These are phyloP conservation scores for Styela plicata DNA, from an alignment of 23 tunicate species.

Conservation along the genomic window DNA sequence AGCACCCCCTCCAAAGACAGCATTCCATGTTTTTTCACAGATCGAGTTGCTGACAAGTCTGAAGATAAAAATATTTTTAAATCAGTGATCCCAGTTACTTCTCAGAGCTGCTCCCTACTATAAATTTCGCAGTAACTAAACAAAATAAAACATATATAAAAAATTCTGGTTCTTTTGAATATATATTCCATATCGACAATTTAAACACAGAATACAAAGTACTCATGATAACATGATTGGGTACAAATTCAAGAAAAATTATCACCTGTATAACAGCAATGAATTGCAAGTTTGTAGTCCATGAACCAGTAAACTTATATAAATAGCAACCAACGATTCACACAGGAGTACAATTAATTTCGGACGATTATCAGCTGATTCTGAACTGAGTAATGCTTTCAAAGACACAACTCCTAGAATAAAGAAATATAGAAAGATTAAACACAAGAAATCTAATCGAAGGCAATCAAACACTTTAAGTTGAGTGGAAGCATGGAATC, in stretches of 20 bases:
- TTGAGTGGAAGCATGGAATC: no score
- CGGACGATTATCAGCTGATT: conserved; percentile 51
- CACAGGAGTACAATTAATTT: conserved; percentile 58
- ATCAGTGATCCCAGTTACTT: no score
- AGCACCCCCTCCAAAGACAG: conserved; percentile 82
- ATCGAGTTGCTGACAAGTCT: conserved; percentile 52
- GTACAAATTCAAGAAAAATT: neutral
- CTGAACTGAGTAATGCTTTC: conserved; percentile 50
- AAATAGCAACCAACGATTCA: conserved; percentile 74
- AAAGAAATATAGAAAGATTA: neutral
- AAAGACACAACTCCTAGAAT: conserved; percentile 46
- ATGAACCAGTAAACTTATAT: conserved; percentile 57
- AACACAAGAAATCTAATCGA: no score
- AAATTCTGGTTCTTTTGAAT: no score
- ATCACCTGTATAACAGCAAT: conserved; percentile 43
- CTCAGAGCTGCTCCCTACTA: no score
- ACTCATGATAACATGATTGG: no score
- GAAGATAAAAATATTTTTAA: neutral
- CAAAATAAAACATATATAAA: no score
- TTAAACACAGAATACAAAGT: no score
- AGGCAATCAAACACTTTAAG: no score
- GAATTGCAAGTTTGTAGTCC: conserved; percentile 62
- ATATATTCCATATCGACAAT: no score
- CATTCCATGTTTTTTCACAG: conserved; percentile 80
- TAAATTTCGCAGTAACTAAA: no score